Evolutionary conservation across 2,888 invertebrate species (phyloP).

Genomic region (Chrysolina oricalcia): DNA sequence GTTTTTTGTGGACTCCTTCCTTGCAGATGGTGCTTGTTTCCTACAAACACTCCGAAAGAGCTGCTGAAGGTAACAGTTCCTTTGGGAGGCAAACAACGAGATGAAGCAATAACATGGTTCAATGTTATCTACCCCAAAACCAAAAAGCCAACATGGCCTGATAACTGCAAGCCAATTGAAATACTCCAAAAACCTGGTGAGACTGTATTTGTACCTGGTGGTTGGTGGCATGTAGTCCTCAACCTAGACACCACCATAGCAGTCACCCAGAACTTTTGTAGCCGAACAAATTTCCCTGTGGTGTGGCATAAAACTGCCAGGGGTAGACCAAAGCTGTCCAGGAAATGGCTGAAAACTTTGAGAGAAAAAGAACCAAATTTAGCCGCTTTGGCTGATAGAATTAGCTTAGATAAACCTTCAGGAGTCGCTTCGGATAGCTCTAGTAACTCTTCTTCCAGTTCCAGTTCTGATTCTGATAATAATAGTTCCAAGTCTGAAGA

Average conservation of each 20-base stretch:
- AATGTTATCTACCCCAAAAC: slow-evolving; percentile 95
- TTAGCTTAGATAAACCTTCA: slow-evolving; percentile 89
- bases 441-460: slow-evolving; percentile 86
- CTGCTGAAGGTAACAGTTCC: slow-evolving; percentile 91
- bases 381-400: slow-evolving; percentile 84
- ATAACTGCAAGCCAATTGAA: slow-evolving; percentile 93
- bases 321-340: slow-evolving; percentile 95
- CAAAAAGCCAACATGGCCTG: slow-evolving; percentile 91
- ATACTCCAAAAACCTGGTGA: slow-evolving; percentile 96
- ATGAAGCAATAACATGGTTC: slow-evolving; percentile 99
- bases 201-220: slow-evolving; percentile 98
- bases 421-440: slow-evolving; percentile 97
- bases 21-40: slow-evolving; percentile 95
- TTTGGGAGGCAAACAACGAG: slow-evolving; percentile 97
- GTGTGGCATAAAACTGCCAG: slow-evolving; percentile 99
- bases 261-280: slow-evolving; percentile 98
- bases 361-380: slow-evolving; percentile 82
- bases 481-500: slow-evolving; percentile 72
- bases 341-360: slow-evolving; percentile 86
- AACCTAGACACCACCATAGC: slow-evolving; percentile 97
- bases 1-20: neutral
- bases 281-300: slow-evolving; percentile 95
- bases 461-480: slow-evolving; percentile 68
- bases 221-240: slow-evolving; percentile 99
- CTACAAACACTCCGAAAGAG: slow-evolving; percentile 96